Evolutionary conservation across 2,113 vertebrate genomes (phyloP), one percentile per base, ranked within the genome.

Genomic region (Myotis davidii): DNA sequence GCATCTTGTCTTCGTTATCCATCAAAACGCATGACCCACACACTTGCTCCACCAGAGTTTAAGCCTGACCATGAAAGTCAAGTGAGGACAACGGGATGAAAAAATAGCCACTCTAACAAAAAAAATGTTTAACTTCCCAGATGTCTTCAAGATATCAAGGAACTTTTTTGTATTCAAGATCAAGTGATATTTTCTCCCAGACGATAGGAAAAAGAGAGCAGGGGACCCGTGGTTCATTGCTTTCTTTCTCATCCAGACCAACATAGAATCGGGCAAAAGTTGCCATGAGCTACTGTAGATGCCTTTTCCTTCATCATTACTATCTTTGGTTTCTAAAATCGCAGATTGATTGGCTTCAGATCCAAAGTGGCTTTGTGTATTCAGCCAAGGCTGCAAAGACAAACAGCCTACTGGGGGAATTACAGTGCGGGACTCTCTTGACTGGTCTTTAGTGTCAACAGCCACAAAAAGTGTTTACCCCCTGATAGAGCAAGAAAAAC

Each of bases 331-430:
- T 92, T 96, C 50, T 64, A 52, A 96, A 87, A 48, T 69, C 54
- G 85, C 86, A 93, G 42, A 78, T 92, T 91, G 42, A 85, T 59
- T 96, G 65, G 27, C 65, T 91, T 93, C 76, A 77, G 32, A 64
- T 85, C 61, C 32, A 92, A 93, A 96, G 76, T 45, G 61, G 65
- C 72, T 82, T 85, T 92, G 65, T 93, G 94, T 95, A 82, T 82
- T 73, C 74, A 96, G 90, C 65, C 81, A 94, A 91, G 74, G 42
- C 69, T 91, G 32, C 50, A 78, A 90, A 97, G 77, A 92, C 18
- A 96, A 94, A 94, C n/a, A 83, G 81, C 48, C 69, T 97, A 69
- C 86, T 94, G 84, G 37, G 90, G 78, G 76, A 95, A 91, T 94
- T 96, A 90, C 9, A 82, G 85, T 76, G 79, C 42, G 18, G 39